A percentile compares a stretch with the other conserved stretches of the same genome.
phyloP scores from a whole-genome alignment of 92 coral and sea anemone genomes.

The Muricea muricata region DNA sequence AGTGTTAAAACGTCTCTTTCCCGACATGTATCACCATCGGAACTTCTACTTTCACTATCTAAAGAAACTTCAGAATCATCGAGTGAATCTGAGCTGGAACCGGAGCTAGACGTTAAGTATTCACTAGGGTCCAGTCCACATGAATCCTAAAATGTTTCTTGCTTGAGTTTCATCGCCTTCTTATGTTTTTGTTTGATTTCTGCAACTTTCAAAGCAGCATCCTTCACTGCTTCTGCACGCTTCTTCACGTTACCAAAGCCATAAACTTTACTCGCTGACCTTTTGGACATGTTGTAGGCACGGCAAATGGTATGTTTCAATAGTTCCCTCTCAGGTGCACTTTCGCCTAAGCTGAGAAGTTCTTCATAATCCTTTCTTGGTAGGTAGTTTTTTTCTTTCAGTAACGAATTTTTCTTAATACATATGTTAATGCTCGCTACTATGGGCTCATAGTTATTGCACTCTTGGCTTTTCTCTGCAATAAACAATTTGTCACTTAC shows the following conservation, averaged over 20 bases:
- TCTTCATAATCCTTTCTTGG: constrained; percentile 1
- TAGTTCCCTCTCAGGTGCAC: constrained; percentile 47
- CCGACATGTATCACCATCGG: constrained; percentile 13
- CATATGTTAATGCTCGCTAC: constrained; percentile 23
- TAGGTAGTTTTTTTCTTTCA: background rate
- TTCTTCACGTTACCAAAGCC: constrained; percentile 47
- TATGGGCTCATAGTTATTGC: constrained; percentile 30
- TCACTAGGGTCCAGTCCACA: constrained; percentile 46
- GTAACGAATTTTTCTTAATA: background rate
- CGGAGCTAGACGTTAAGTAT: constrained; percentile 35
- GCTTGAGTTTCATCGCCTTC: constrained; percentile 25
- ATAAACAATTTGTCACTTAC: constrained; percentile 47
- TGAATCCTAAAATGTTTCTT: constrained; percentile 47
- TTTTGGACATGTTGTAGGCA: constrained; percentile 52
- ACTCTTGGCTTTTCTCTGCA: constrained; percentile 47
- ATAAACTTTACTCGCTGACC: constrained; percentile 50
- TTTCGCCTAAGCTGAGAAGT: constrained; percentile 10
- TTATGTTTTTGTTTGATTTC: constrained; percentile 24
- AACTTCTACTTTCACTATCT: constrained; percentile 37
- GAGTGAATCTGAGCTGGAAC: constrained; percentile 31
- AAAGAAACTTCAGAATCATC: constrained; percentile 49
- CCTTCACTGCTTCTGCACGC: constrained; percentile 45
- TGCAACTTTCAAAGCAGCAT: constrained; percentile 31
- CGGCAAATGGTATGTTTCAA: constrained; percentile 51
- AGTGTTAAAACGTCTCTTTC: constrained; percentile 15